phyloP scores from a whole-genome alignment of 2,113 vertebrate species.

The Oncorhynchus clarkii region DNA sequence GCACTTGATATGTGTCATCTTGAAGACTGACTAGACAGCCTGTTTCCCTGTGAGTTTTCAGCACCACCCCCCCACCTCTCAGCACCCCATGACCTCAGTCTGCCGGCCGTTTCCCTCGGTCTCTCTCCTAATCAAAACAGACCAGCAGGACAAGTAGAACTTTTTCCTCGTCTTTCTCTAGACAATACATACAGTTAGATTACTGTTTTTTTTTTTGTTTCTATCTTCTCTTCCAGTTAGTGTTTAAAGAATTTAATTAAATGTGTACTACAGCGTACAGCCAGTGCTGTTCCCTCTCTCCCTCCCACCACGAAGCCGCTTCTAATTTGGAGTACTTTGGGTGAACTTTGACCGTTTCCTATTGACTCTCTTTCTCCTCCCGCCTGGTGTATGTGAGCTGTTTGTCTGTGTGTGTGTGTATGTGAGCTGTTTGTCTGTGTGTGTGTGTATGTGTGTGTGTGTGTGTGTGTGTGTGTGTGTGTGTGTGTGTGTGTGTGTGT shows the following conservation, averaged over 20 bases:
- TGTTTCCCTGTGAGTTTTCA: background rate
- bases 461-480: too few relatives aligned
- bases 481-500: too few relatives aligned
- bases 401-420: too few relatives aligned
- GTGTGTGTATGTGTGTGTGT: too few relatives aligned
- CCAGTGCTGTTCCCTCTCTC: conserved; percentile 11
- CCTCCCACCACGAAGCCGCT: conserved; percentile 72
- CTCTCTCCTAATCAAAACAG: conserved; percentile 71
- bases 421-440: too few relatives aligned
- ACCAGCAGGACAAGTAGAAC: background rate
- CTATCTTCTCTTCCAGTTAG: conserved; percentile 30
- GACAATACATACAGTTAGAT: conserved; percentile 68
- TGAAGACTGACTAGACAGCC: background rate
- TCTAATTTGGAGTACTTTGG: conserved; percentile 90
- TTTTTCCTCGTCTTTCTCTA: conserved; percentile 38
- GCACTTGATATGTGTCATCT: background rate
- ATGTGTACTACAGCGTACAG: conserved; percentile 45
- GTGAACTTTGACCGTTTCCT: conserved; percentile 91
- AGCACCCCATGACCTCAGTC: background rate
- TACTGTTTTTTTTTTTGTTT: conserved; percentile 20
- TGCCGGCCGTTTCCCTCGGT: background rate
- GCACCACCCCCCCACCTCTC: background rate
- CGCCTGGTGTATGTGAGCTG: too few relatives aligned
- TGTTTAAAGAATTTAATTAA: conserved; percentile 66
- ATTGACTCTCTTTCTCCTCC: conserved; percentile 73